Conservation (phyloP, 2,113 vertebrate species). For the Orthonyx spaldingii region DNA sequence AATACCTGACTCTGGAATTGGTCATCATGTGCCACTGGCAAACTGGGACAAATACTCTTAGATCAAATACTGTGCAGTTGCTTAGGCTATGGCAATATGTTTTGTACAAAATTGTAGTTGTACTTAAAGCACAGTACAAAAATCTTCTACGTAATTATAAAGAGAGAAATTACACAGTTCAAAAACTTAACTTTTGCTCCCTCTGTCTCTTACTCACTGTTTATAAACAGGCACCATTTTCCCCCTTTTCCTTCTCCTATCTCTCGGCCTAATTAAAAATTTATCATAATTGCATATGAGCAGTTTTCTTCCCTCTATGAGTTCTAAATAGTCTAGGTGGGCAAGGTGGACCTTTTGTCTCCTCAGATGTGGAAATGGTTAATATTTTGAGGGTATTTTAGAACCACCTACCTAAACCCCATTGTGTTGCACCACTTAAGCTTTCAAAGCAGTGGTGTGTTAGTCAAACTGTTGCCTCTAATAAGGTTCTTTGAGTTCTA, state of each 20-base stretch:
- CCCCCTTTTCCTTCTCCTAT: rapidly evolving
- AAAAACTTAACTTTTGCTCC: neutral
- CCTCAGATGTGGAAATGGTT: neutral
- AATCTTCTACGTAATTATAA: neutral
- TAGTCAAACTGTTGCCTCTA: neutral
- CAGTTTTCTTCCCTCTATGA: neutral
- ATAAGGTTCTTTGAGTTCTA: neutral
- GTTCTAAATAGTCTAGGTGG: neutral
- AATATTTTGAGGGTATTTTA: neutral
- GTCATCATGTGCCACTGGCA: rapidly evolving
- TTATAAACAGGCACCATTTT: neutral
- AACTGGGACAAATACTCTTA: neutral
- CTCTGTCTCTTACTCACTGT: rapidly evolving
- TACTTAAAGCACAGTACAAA: neutral
- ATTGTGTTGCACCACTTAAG: neutral
- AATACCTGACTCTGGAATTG: rapidly evolving
- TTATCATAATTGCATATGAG: neutral
- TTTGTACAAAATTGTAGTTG: neutral
- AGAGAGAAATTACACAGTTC: neutral
- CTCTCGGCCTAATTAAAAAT: neutral
- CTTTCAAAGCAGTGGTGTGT: neutral
- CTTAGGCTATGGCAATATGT: neutral
- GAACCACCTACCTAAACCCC: neutral
- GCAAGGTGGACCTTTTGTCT: neutral
- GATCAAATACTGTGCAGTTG: neutral